Conservation (phyloP, 2,888 invertebrate genomes). For the Catocala fraxini region DNA sequence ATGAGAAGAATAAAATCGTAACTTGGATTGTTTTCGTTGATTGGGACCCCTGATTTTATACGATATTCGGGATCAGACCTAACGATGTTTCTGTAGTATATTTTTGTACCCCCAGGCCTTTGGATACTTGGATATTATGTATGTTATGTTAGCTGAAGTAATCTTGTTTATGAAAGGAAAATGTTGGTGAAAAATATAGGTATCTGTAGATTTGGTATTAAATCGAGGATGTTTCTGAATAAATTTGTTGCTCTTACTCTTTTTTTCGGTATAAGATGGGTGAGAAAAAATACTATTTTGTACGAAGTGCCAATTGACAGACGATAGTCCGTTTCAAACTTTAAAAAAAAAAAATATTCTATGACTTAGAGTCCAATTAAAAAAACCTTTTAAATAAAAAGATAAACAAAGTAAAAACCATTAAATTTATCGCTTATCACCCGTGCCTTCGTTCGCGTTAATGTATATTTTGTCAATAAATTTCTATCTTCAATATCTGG, state of each 20-base stretch:
- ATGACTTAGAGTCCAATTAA: no score
- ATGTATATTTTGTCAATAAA: no score
- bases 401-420: no score
- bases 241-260: neutral
- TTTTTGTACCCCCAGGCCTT: conserved; percentile 23
- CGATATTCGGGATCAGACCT: conserved; percentile 39
- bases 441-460: no score
- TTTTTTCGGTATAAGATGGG: neutral
- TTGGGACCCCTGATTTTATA: conserved; percentile 50
- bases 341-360: no score
- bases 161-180: conserved; percentile 28
- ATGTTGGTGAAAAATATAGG: conserved; percentile 5
- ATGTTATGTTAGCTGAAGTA: conserved; percentile 31
- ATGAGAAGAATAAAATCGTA: conserved; percentile 59
- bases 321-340: no score
- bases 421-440: no score
- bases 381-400: no score
- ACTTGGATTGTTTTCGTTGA: conserved; percentile 59
- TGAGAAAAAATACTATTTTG: no score
- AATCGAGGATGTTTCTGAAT: neutral
- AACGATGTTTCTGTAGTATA: conserved; percentile 38
- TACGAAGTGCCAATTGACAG: no score
- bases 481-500: no score
- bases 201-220: conserved; percentile 2
- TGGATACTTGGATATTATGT: conserved; percentile 18